Evolutionary conservation across 2,113 vertebrate genomes (phyloP).

Genomic region (Macquaria australasica): DNA sequence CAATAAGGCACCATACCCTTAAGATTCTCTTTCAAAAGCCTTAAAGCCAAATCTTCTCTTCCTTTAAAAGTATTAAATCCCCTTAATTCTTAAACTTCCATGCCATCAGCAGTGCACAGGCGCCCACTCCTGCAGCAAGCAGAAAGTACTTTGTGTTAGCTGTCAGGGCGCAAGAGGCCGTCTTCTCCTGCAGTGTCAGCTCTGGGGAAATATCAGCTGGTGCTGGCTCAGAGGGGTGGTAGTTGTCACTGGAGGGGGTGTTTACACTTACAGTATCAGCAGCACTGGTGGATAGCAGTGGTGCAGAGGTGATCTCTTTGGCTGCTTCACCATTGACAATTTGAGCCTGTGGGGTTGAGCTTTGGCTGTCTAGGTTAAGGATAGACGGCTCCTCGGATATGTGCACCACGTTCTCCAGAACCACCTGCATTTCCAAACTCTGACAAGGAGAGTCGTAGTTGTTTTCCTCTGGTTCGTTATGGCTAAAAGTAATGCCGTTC

Average conservation of each 20-base stretch:
- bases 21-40: conserved; percentile 36
- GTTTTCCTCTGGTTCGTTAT: conserved; percentile 75
- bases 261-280: not conserved
- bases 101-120: conserved; percentile 69
- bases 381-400: conserved; percentile 61
- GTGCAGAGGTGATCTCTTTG: conserved; percentile 11
- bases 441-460: conserved; percentile 61
- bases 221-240: conserved; percentile 5
- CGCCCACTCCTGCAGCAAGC: conserved; percentile 69
- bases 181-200: conserved; percentile 4
- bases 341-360: conserved; percentile 3
- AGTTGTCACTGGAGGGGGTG: not conserved
- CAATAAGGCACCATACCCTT: conserved; percentile 59
- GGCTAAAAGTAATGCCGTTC: conserved; percentile 39
- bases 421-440: conserved; percentile 44
- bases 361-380: conserved; percentile 64
- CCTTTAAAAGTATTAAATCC: conserved; percentile 38
- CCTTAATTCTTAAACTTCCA: conserved; percentile 77
- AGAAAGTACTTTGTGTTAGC: conserved; percentile 64
- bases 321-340: conserved; percentile 44
- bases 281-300: not conserved
- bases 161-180: not conserved
- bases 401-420: conserved; percentile 20
- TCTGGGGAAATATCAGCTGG: not conserved
- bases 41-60: conserved; percentile 41